These are phyloP conservation scores for Notarius quadriscutis DNA, from an alignment of 2,113 vertebrate species.

Conservation along the genomic window DNA sequence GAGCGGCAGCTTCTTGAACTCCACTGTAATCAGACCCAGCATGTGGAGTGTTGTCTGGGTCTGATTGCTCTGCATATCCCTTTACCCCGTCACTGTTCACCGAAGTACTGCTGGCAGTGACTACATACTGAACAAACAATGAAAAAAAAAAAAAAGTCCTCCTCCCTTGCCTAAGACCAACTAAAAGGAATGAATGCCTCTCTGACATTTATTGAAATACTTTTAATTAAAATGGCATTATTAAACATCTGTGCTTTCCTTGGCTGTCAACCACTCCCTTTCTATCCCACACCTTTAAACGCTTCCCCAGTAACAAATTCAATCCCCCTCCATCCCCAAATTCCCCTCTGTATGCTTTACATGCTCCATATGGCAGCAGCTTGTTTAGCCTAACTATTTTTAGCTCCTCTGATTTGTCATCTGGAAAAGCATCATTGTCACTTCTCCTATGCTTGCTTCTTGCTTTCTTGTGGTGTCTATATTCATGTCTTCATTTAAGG, in stretches of 20 bases:
- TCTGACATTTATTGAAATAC: constrained; percentile 48
- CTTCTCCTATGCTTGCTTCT: constrained; percentile 36
- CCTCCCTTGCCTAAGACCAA: constrained; percentile 24
- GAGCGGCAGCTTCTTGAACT: not conserved
- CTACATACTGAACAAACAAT: constrained; percentile 17
- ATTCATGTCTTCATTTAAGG: not conserved
- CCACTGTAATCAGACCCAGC: constrained; percentile 14
- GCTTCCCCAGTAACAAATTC: constrained; percentile 45
- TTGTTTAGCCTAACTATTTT: constrained; percentile 62
- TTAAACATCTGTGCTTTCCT: constrained; percentile 53
- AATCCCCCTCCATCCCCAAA: constrained; percentile 34
- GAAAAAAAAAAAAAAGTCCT: constrained; percentile 1
- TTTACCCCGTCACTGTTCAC: constrained; percentile 10
- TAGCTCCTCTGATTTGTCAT: constrained; percentile 53
- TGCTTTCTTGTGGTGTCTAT: constrained; percentile 6
- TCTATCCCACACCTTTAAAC: constrained; percentile 36
- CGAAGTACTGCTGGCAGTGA: not conserved
- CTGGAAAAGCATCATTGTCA: constrained; percentile 55
- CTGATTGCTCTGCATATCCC: constrained; percentile 14
- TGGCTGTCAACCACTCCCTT: constrained; percentile 26
- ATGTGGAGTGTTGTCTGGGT: constrained; percentile 12
- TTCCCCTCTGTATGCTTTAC: constrained; percentile 43
- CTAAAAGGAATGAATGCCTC: constrained; percentile 51
- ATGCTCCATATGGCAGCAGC: constrained; percentile 52
- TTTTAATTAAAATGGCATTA: constrained; percentile 58